Evolutionary conservation across 2,113 vertebrate genomes (phyloP).

Genomic region (Corythoichthys intestinalis): DNA sequence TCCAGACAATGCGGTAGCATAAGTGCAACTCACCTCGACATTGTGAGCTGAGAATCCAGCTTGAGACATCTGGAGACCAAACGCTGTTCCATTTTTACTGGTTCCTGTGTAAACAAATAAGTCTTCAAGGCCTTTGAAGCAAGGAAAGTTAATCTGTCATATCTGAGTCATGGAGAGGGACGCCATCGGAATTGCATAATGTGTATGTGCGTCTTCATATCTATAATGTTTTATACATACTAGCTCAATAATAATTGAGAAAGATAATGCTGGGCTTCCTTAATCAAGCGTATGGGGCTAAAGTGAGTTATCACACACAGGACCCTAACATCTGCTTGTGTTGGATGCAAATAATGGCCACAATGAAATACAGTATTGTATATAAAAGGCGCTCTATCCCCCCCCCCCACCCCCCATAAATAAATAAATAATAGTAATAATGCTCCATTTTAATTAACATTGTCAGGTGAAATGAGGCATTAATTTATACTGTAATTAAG

Average conservation of each 20-base stretch:
- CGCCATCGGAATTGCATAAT: not conserved
- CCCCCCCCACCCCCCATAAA: too few relatives aligned
- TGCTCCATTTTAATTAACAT: too few relatives aligned
- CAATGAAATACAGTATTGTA: too few relatives aligned
- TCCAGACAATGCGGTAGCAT: conserved; percentile 14
- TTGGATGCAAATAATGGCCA: too few relatives aligned
- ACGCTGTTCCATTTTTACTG: conserved; percentile 92
- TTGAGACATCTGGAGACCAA: conserved; percentile 97
- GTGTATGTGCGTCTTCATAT: not conserved
- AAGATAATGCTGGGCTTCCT: not conserved
- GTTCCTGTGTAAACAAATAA: conserved; percentile 77
- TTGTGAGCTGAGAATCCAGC: conserved; percentile 94
- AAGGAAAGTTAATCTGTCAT: conserved; percentile 5
- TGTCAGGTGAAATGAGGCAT: too few relatives aligned
- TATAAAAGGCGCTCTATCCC: too few relatives aligned
- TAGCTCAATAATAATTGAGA: not conserved
- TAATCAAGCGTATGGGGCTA: not conserved
- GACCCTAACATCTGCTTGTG: too few relatives aligned
- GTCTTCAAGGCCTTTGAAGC: conserved; percentile 21
- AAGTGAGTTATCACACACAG: too few relatives aligned
- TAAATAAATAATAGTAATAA: too few relatives aligned
- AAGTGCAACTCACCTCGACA: conserved; percentile 82
- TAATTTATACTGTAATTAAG: too few relatives aligned
- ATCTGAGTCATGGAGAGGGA: not conserved
- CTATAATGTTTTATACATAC: not conserved